Evolutionary conservation across 2,797 vertebrate genomes (phyloP), one percentile per base, ranked within the genome.

Genomic region (Xerus rutilus): DNA sequence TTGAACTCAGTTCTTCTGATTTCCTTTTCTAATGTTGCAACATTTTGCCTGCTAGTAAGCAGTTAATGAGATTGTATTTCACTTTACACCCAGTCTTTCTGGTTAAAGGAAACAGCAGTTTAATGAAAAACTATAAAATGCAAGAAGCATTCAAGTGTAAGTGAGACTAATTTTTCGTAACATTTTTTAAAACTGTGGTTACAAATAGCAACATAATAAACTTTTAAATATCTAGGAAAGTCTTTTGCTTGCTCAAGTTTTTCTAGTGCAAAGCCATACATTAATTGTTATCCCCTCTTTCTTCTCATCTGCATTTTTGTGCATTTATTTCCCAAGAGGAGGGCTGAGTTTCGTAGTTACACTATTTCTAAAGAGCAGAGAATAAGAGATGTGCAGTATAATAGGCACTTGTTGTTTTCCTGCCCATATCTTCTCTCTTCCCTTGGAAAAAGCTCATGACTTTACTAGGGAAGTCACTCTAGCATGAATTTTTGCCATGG

Each of bases 1-100:
- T 90, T 90, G 78, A 95, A 73, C 62, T 84, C 23, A 54, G 47
- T 57, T 91, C 52, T 67, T 49, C 35, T 76, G 14, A 85, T 88
- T n/a, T 76, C 5, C 14, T 0, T 84, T 73, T 74, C 5, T 49
- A 73, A 18, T 69, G 7, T 8, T 57, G 30, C 32, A 85, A 13
- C 23, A 67, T 39, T 12, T 39, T 93, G 52, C 35, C 18, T 64
- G 2, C 7, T 69, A 30, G 35, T 23, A 43, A 5, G 10, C 14
- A 4, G 45, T 69, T 93, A 76, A 93, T 32, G 18, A 93, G 35
- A 35, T 64, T 76, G n/a, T 76, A 20, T 30, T 93, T 49, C 52
- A 82, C 35, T 15, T 89, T 76, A 59, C 84, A 83, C 3, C 25
- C 52, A 69, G 11, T 7, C 0, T 45, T 89, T 67, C n/a, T 67